Conservation (phyloP, 2,797 vertebrate genomes). For the Amblyopsis hoosieri region DNA sequence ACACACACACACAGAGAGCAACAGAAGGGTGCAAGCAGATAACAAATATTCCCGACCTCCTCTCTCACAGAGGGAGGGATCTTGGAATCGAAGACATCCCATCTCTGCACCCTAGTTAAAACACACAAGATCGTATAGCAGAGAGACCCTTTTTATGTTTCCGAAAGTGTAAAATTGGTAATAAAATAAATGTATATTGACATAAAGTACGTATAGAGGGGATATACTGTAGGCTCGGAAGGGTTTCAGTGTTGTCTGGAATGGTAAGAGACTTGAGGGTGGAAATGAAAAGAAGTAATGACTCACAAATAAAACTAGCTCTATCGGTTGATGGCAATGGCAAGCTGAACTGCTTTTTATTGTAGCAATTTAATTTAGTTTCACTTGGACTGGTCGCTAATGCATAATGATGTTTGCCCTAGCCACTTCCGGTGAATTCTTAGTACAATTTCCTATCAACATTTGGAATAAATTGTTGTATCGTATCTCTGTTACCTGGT, state of each 20-base stretch:
- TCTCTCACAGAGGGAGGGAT: constrained; percentile 25
- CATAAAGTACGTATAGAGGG: no score
- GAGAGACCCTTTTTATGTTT: not conserved
- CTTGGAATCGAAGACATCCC: not conserved
- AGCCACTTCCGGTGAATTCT: not conserved
- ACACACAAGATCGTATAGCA: not conserved
- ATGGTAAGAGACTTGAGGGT: not conserved
- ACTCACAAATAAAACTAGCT: constrained; percentile 6
- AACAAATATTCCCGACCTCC: constrained; percentile 52
- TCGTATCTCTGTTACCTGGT: constrained; percentile 41
- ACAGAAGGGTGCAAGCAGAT: constrained; percentile 49
- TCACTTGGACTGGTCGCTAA: constrained; percentile 18
- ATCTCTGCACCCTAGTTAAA: constrained; percentile 34
- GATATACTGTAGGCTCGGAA: no score
- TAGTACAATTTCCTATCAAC: constrained; percentile 26
- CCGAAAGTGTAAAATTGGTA: no score
- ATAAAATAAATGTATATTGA: no score
- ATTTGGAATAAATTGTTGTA: constrained; percentile 45
- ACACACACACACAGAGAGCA: constrained; percentile 31
- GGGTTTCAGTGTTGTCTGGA: no score
- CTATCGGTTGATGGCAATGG: constrained; percentile 7
- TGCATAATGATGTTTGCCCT: constrained; percentile 35
- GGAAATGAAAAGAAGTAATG: not conserved
- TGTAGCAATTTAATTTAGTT: constrained; percentile 26
- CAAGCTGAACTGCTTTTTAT: constrained; percentile 5